Percentiles rank a stretch among this genome's conserved stretches.
phyloP scores from a whole-genome alignment of 1,140 invertebrate genomes.

The Zaprionus ghesquierei region DNA sequence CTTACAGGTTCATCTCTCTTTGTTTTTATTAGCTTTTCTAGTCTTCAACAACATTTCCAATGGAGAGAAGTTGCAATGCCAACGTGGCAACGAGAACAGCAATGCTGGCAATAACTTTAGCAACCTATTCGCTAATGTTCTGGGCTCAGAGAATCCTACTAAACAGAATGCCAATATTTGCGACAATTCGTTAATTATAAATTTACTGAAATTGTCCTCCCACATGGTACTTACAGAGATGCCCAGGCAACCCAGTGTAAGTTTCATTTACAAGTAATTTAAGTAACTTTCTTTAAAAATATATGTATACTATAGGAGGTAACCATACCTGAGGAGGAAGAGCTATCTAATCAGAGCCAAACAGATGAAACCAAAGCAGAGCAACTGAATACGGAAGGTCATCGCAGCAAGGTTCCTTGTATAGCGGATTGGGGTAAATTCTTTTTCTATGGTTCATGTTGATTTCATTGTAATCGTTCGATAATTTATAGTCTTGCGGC shows the following conservation, averaged over 20 bases:
- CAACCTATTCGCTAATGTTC: constrained; percentile 87
- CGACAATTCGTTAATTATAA: constrained; percentile 87
- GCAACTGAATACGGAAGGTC: constrained; percentile 84
- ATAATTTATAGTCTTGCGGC: constrained; percentile 85
- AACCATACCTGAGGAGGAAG: constrained; percentile 74
- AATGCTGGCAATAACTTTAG: constrained; percentile 84
- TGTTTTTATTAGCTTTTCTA: constrained; percentile 82
- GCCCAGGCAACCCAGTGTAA: constrained; percentile 75
- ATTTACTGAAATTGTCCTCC: constrained; percentile 87
- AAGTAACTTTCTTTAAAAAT: not conserved
- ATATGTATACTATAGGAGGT: constrained; percentile 54
- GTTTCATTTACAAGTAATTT: not conserved
- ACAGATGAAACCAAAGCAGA: constrained; percentile 92
- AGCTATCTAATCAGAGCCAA: constrained; percentile 84
- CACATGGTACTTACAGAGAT: constrained; percentile 88
- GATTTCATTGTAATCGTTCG: constrained; percentile 31
- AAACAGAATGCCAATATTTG: constrained; percentile 84
- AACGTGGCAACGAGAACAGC: constrained; percentile 83
- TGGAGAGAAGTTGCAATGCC: constrained; percentile 85
- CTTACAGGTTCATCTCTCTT: constrained; percentile 1
- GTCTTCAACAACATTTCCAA: constrained; percentile 86
- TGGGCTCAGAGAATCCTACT: constrained; percentile 85
- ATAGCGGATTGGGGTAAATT: constrained; percentile 86
- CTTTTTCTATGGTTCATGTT: constrained; percentile 39
- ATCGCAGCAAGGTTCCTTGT: constrained; percentile 85